These are phyloP conservation scores for Lepeophtheirus nordmannii DNA, from an alignment of 2,888 invertebrate species.

Conservation along the genomic window DNA sequence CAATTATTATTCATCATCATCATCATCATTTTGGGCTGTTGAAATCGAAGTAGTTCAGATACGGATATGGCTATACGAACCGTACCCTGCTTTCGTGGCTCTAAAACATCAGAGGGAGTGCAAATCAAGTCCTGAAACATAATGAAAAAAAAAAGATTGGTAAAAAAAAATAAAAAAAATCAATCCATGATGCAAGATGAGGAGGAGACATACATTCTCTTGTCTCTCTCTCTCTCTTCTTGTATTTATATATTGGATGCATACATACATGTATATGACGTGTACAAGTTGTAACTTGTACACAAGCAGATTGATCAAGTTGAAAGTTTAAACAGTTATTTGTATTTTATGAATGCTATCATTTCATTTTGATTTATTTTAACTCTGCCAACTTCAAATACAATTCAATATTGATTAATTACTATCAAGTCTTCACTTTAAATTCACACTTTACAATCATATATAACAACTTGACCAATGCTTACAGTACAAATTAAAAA, in stretches of 20 bases:
- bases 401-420: no score
- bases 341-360: no score
- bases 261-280: no score
- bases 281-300: no score
- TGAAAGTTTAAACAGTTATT: no score
- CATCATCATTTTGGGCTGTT: conserved; percentile 13
- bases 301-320: no score
- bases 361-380: no score
- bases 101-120: conserved; percentile 77
- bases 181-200: not conserved
- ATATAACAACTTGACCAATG: no score
- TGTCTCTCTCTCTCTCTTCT: not conserved
- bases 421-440: no score
- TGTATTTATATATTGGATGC: not conserved
- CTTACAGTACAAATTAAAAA: no score
- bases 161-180: conserved; percentile 22
- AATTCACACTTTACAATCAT: no score
- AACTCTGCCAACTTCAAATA: no score
- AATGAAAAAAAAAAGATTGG: conserved; percentile 25
- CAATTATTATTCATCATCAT: not conserved
- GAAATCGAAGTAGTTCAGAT: conserved; percentile 48
- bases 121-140: conserved; percentile 62
- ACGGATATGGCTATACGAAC: conserved; percentile 79
- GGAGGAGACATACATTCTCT: not conserved
- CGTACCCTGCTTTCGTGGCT: conserved; percentile 55